phyloP scores from a whole-genome alignment of 2,888 invertebrate species.

The Phengaris arion region DNA sequence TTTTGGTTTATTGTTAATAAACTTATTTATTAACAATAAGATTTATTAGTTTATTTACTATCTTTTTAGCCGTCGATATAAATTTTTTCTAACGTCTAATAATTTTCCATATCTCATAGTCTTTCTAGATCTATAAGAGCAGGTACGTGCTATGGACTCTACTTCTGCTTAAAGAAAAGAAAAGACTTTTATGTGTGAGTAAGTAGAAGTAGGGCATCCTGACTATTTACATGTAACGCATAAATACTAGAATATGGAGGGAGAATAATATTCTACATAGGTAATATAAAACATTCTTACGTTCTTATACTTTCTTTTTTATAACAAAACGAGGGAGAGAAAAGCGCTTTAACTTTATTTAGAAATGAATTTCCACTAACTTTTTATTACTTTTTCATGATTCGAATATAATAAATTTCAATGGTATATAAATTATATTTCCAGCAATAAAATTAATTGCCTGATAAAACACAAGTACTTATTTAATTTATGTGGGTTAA shows the following conservation, averaged over 20 bases:
- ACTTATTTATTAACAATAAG: too few species aligned
- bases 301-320: background rate
- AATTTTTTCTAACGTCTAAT: too few species aligned
- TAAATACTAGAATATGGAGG: background rate
- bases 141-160: background rate
- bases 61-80: too few species aligned
- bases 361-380: constrained; percentile 28
- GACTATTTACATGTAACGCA: background rate
- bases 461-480: constrained; percentile 22
- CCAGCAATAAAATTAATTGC: constrained; percentile 14
- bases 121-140: background rate
- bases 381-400: background rate
- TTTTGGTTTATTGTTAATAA: too few species aligned
- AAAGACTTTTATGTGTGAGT: background rate
- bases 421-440: background rate
- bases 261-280: background rate
- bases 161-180: background rate
- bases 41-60: too few species aligned
- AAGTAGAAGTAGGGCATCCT: constrained; percentile 13
- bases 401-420: too few species aligned
- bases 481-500: constrained; percentile 23
- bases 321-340: background rate
- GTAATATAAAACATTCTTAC: too few species aligned
- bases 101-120: background rate
- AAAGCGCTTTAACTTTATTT: background rate